These are phyloP conservation scores for Pandemis cinnamomeana DNA, from an alignment of 2,888 invertebrate genomes.

Conservation along the genomic window DNA sequence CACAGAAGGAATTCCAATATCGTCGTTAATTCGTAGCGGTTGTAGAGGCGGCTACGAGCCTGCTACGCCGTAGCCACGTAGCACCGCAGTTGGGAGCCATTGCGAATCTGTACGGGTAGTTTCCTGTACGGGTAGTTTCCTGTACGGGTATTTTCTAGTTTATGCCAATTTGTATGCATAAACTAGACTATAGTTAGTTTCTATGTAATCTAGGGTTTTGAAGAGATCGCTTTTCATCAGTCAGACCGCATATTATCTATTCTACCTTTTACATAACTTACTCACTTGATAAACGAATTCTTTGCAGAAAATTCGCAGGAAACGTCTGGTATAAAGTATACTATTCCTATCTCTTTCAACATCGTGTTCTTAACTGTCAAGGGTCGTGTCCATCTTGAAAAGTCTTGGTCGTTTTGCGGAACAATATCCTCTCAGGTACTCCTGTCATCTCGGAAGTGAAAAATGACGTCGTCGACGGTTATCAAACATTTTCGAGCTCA, in stretches of 20 bases:
- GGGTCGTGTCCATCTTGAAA: not conserved
- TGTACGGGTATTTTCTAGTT: not conserved
- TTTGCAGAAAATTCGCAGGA: too few species aligned
- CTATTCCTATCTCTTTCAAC: not conserved
- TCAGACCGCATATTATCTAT: too few species aligned
- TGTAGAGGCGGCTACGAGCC: conserved; percentile 33
- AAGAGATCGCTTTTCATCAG: too few species aligned
- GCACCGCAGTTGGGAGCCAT: conserved; percentile 25
- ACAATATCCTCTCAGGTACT: not conserved
- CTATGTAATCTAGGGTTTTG: not conserved
- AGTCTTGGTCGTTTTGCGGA: not conserved
- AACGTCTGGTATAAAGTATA: too few species aligned
- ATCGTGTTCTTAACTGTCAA: not conserved
- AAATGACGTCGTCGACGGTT: not conserved
- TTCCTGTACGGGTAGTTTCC: not conserved
- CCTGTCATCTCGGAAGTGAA: not conserved
- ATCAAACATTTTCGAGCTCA: not conserved
- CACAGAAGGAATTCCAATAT: conserved; percentile 45
- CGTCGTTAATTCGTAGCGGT: conserved; percentile 45
- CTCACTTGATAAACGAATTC: too few species aligned
- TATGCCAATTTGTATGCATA: not conserved
- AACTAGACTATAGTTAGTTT: not conserved
- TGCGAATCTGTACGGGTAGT: conserved; percentile 17
- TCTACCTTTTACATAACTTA: too few species aligned
- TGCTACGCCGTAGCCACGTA: conserved; percentile 45